Evolutionary conservation across 2,113 vertebrate genomes (phyloP).

Genomic region (Cololabis saira): DNA sequence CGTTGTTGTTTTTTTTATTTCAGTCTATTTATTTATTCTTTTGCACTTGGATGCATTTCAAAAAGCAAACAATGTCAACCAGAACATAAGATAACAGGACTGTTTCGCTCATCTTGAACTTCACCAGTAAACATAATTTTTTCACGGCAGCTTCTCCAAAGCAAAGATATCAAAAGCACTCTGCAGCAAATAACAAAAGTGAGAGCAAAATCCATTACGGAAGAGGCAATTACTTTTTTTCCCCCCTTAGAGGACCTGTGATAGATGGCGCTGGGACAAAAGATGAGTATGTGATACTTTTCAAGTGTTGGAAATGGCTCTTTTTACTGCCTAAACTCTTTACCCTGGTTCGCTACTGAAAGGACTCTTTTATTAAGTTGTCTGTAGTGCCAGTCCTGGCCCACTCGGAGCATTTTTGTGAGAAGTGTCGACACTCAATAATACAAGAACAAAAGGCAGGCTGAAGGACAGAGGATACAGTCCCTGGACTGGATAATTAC

Average conservation of each 20-base stretch:
- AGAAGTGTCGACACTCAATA: slow-evolving; percentile 32
- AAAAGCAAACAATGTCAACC: background rate
- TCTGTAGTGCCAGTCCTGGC: slow-evolving; percentile 11
- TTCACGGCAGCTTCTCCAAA: slow-evolving; percentile 3
- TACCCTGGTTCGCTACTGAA: slow-evolving; percentile 2
- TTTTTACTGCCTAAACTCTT: slow-evolving; percentile 7
- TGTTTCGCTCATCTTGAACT: slow-evolving; percentile 10
- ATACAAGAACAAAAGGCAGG: slow-evolving; percentile 29
- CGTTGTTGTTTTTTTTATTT: background rate
- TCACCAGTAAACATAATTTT: slow-evolving; percentile 10
- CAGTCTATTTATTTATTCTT: no score
- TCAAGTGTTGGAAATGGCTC: slow-evolving; percentile 7
- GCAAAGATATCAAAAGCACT: slow-evolving; percentile 3
- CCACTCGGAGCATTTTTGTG: slow-evolving; percentile 23
- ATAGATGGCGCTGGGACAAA: background rate
- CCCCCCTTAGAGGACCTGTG: slow-evolving; percentile 12
- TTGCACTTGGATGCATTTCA: background rate
- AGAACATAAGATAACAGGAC: slow-evolving; percentile 3
- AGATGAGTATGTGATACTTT: background rate
- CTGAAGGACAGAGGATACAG: slow-evolving; percentile 7
- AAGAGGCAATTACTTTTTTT: slow-evolving; percentile 22
- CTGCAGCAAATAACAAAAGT: slow-evolving; percentile 12
- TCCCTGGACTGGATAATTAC: slow-evolving; percentile 12
- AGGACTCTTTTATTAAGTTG: slow-evolving; percentile 15
- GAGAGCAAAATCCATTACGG: slow-evolving; percentile 34